A percentile compares a stretch with the other conserved stretches of the same genome.
Conservation (phyloP, 2,113 vertebrate genomes). For the Strigops habroptila region DNA sequence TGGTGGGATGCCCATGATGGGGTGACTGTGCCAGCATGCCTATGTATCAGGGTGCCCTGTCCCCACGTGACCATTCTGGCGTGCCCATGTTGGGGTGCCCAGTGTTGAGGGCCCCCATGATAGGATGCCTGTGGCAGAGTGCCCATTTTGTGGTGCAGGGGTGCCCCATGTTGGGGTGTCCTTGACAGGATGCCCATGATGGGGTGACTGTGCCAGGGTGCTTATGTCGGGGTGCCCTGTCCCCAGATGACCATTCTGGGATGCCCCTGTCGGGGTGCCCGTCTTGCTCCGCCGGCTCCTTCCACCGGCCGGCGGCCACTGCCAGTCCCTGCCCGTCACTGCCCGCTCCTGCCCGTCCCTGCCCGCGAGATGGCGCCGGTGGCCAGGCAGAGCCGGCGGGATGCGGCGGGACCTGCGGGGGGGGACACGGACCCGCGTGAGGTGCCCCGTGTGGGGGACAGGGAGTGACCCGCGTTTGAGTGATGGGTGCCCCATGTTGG, state of each 20-base stretch:
- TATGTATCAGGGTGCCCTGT: neutral
- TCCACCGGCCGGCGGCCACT: neutral
- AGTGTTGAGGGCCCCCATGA: neutral
- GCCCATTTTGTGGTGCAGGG: neutral
- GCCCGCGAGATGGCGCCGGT: constrained; percentile 20
- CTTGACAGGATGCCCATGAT: neutral
- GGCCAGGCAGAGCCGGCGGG: neutral
- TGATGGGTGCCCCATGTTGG: neutral
- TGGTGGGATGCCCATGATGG: neutral
- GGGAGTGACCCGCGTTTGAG: neutral
- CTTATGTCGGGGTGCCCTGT: neutral
- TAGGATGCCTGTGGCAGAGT: too few species aligned
- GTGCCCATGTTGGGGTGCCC: neutral
- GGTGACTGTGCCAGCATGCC: neutral
- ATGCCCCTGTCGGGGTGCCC: rapidly evolving
- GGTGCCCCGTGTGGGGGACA: too few species aligned
- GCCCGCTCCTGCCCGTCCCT: neutral
- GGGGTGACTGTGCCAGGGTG: neutral
- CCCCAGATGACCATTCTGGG: neutral
- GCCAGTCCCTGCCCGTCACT: neutral
- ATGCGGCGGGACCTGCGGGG: neutral
- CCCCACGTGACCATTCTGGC: too few species aligned
- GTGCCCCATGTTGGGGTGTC: neutral
- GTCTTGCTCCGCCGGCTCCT: neutral
- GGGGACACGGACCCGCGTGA: neutral